Percentiles rank a stretch among this genome's conserved stretches.
phyloP scores from a whole-genome alignment of 1,140 invertebrate genomes.

The Drosophila kepulauana region DNA sequence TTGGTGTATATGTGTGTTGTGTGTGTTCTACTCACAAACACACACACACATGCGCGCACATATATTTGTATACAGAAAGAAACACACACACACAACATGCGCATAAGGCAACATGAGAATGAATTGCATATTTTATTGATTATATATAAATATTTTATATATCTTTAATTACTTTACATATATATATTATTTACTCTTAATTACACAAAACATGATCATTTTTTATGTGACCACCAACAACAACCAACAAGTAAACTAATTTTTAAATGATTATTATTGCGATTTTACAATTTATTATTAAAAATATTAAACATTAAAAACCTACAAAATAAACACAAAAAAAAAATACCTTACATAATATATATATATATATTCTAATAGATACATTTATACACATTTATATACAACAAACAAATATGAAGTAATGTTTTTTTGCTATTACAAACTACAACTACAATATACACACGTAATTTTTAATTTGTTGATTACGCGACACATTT shows the following conservation, averaged over 20 bases:
- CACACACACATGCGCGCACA: conserved; percentile 48
- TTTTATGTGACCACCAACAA: conserved; percentile 55
- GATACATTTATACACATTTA: conserved; percentile 75
- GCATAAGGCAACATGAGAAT: conserved; percentile 46
- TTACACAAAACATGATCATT: conserved; percentile 55
- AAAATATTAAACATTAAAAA: conserved; percentile 33
- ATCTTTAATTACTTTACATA: conserved; percentile 61
- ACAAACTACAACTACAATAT: conserved; percentile 70
- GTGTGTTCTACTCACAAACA: conserved; percentile 27
- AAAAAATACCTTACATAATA: conserved; percentile 59
- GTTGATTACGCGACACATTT: conserved; percentile 64
- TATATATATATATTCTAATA: conserved; percentile 69
- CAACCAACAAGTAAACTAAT: conserved; percentile 64
- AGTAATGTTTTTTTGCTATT: conserved; percentile 71
- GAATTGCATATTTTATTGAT: conserved; percentile 74
- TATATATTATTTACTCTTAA: conserved; percentile 78
- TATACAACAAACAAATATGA: conserved; percentile 65
- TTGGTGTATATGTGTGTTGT: conserved; percentile 20
- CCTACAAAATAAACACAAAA: conserved; percentile 28
- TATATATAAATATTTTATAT: conserved; percentile 55
- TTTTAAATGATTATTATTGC: conserved; percentile 75
- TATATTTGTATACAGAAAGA: conserved; percentile 43
- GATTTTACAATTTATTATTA: conserved; percentile 81
- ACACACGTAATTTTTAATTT: conserved; percentile 81
- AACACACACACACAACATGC: conserved; percentile 43